phyloP scores from a whole-genome alignment of 2,113 vertebrate species.

The Acrocephalus arundinaceus region DNA sequence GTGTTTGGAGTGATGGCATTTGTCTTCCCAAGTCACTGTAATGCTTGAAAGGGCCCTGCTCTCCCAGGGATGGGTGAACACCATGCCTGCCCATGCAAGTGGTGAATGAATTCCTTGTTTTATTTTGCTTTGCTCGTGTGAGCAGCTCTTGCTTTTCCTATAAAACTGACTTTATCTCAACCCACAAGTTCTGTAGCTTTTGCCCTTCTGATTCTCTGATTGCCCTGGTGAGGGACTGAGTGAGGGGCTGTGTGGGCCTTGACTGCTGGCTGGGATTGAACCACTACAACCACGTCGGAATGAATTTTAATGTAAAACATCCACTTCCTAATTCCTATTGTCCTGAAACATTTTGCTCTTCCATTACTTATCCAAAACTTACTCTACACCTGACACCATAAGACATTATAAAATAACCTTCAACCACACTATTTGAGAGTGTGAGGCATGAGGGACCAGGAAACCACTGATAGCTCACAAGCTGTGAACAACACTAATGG shows the following conservation, averaged over 20 bases:
- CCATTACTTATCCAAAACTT: background rate
- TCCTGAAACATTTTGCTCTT: background rate
- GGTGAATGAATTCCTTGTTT: background rate
- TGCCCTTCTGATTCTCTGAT: background rate
- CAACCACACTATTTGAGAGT: background rate
- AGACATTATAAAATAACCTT: background rate
- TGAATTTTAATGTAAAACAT: background rate
- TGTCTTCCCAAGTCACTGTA: background rate
- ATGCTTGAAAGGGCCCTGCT: background rate
- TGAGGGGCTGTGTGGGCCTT: rapidly evolving
- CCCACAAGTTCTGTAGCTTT: background rate
- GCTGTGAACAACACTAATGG: background rate
- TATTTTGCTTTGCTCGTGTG: background rate
- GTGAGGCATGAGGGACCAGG: background rate
- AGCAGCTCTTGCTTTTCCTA: background rate
- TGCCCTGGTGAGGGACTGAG: background rate
- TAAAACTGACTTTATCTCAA: background rate
- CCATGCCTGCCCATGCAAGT: background rate
- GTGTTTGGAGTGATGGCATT: background rate
- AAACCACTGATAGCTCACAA: background rate
- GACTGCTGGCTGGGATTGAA: background rate
- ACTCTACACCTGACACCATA: background rate
- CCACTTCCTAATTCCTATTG: background rate
- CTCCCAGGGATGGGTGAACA: background rate
- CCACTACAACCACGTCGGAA: background rate